Evolutionary conservation across 2,113 vertebrate species (phyloP).

Genomic region (Cathartes aura): DNA sequence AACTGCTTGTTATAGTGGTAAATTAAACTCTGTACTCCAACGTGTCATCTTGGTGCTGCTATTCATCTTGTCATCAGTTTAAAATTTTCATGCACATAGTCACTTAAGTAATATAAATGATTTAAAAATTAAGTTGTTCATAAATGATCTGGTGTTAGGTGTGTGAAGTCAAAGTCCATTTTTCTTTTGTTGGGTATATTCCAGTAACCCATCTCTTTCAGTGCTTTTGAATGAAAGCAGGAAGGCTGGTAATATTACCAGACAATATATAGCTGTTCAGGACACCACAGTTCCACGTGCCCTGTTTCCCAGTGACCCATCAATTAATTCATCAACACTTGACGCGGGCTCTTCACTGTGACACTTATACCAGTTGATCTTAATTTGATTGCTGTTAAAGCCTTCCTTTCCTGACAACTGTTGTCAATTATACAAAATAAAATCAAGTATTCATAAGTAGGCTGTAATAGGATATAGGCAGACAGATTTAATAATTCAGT

Average conservation of each 20-base stretch:
- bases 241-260: constrained; percentile 49
- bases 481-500: constrained; percentile 96
- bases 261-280: constrained; percentile 54
- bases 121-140: constrained; percentile 74
- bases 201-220: constrained; percentile 23
- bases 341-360: constrained; percentile 70
- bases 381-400: constrained; percentile 81
- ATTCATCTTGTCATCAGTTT: constrained; percentile 56
- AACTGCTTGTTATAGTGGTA: constrained; percentile 14
- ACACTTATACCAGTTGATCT: constrained; percentile 76
- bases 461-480: constrained; percentile 87
- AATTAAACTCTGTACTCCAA: constrained; percentile 21
- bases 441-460: constrained; percentile 97
- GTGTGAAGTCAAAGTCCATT: constrained; percentile 11
- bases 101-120: constrained; percentile 71
- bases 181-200: constrained; percentile 34
- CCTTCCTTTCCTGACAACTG: constrained; percentile 83
- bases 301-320: constrained; percentile 54
- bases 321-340: constrained; percentile 71
- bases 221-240: not conserved
- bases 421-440: constrained; percentile 95
- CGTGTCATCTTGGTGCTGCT: constrained; percentile 6
- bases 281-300: constrained; percentile 64
- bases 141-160: constrained; percentile 45
- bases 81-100: constrained; percentile 64